These are phyloP conservation scores for Shinisaurus crocodilurus DNA, from an alignment of 2,113 vertebrate species.

Conservation along the genomic window DNA sequence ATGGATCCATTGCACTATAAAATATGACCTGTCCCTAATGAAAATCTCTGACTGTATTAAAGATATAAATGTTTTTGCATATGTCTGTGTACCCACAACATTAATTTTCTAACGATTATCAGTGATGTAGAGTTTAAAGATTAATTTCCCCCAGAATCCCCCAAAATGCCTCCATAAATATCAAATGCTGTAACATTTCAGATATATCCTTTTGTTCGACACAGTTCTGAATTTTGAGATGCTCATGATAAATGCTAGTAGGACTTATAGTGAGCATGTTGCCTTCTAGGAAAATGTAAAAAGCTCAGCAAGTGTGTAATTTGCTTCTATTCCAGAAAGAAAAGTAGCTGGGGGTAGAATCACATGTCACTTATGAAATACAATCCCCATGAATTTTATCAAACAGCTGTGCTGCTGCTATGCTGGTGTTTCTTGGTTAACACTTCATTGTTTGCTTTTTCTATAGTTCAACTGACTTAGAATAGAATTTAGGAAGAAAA, in stretches of 20 bases:
- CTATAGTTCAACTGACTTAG: not conserved
- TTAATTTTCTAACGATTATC: not conserved
- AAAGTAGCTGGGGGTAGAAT: not conserved
- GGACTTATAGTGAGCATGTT: not conserved
- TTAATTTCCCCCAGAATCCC: not conserved
- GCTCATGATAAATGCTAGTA: not conserved
- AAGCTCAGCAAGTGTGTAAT: not conserved
- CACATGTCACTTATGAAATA: not conserved
- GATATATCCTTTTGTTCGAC: not conserved
- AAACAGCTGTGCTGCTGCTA: not conserved
- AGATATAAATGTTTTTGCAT: not conserved
- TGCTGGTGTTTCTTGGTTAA: not conserved
- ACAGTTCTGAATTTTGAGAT: not conserved
- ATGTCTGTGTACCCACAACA: not conserved
- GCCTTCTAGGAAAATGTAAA: constrained; percentile 1
- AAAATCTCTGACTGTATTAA: not conserved
- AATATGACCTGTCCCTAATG: not conserved
- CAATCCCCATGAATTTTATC: not conserved
- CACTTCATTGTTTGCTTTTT: not conserved
- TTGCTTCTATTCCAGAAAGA: not conserved
- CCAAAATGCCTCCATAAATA: not conserved
- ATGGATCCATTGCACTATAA: not conserved
- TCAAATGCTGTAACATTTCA: not conserved
- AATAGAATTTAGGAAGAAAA: not conserved
- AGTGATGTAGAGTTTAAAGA: not conserved